Base-by-base conservation (phyloP, 2,888 invertebrate genomes). In the Mechanitis messenoides region DNA sequence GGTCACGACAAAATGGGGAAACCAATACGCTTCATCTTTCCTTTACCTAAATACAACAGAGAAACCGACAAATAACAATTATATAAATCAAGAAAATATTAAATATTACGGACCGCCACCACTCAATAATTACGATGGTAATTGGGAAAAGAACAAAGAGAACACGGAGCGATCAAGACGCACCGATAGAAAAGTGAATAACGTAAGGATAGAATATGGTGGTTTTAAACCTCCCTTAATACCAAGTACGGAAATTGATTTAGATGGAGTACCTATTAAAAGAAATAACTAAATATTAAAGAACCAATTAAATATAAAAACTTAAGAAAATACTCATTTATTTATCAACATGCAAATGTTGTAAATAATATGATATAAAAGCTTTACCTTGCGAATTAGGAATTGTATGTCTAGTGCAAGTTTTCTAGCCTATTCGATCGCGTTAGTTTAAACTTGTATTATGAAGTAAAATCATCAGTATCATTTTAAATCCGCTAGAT, bases 191-290 rank as follows among this genome's bases (percentile, higher is more conserved):
- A 86, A 81, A 64, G 66, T 84, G 0, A 75, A 75, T 0, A 83
- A 81, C 45, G 85, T 95, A 0, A 92, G 94, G 72, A 92, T 96
- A 74, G 96, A 96, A 69, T 96, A 96, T 71, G 93, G 94, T 2
- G 93, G 94, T 2, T 96, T 96, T 70, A 95, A 94, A 72, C 96
- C 96, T 0, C 96, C 96, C 0, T 79, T 96, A 71, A 92, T 95
- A 65, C 96, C 96, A 0, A 96, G 96, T 0, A 90, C 94, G 3
- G 95, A 95, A 78, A 93, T 96, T 9, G 95, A 95, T 74, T 93
- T 95, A 67, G 92, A 94, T 67, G 94, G 94, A 1, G 82, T 92
- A 65, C 94, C 94, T 0, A 79, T 94, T 1, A 86, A 92, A 50
- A 83, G 81, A 60, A 57, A 59, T 55, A 71, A 71, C 1, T 68